Evolutionary conservation across 1,140 invertebrate species (phyloP).

Genomic region (Bombus impatiens): DNA sequence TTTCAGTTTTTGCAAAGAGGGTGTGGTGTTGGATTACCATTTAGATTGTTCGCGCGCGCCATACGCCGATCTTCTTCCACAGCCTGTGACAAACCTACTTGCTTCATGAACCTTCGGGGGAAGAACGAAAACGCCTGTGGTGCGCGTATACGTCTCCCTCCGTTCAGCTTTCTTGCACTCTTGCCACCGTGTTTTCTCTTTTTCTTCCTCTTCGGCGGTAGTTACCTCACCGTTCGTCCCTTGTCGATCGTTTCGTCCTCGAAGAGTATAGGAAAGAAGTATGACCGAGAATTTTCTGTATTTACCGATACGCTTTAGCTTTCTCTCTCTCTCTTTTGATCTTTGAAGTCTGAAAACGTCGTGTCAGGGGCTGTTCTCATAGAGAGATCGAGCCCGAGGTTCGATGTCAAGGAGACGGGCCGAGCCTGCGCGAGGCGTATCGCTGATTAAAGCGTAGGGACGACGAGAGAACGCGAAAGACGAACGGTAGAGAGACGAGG

Average conservation of each 20-base stretch:
- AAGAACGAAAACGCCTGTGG: neutral
- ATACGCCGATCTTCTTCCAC: slow-evolving; percentile 19
- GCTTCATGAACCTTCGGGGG: too few species aligned
- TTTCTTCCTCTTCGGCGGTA: neutral
- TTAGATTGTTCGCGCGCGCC: slow-evolving; percentile 76
- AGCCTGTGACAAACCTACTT: slow-evolving; percentile 35
- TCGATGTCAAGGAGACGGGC: neutral
- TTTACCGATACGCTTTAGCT: neutral
- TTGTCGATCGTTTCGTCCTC: neutral
- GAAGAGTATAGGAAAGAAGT: neutral
- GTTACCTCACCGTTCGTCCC: neutral
- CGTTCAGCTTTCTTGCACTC: neutral
- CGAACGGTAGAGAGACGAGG: slow-evolving; percentile 35
- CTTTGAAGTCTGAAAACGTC: neutral
- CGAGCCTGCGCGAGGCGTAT: slow-evolving; percentile 29
- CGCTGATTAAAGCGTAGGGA: slow-evolving; percentile 42
- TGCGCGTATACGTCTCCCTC: neutral
- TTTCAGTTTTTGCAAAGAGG: slow-evolving; percentile 76
- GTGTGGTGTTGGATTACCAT: slow-evolving; percentile 81
- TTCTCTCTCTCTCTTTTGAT: too few species aligned
- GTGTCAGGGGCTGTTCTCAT: neutral
- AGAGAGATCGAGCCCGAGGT: neutral
- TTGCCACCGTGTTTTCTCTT: fast-evolving
- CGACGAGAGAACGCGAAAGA: slow-evolving; percentile 51
- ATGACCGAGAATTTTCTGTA: too few species aligned